Evolutionary conservation across 2,113 vertebrate genomes (phyloP).

Genomic region (Vulpes lagopus): DNA sequence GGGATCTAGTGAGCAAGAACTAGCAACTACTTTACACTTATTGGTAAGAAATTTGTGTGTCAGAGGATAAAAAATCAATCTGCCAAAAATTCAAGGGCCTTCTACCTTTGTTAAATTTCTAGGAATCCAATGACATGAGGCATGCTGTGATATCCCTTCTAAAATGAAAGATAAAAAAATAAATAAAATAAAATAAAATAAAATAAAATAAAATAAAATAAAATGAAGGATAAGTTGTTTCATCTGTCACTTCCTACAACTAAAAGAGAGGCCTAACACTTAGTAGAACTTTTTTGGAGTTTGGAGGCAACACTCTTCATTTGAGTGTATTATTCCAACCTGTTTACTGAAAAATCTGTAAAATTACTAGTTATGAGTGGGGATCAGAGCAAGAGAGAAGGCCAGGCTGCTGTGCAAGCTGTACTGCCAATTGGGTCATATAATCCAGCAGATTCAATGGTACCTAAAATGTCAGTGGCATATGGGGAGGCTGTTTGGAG

Average conservation of each 20-base stretch:
- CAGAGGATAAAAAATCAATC: not conserved
- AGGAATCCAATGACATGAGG: not conserved
- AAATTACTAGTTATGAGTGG: not conserved
- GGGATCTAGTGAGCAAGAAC: not conserved
- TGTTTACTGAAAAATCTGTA: not conserved
- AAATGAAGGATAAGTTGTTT: not conserved
- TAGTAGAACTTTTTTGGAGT: not conserved
- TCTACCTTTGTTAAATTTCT: not conserved
- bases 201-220: not conserved
- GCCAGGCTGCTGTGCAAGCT: not conserved
- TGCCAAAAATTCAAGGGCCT: not conserved
- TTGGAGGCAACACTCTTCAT: not conserved
- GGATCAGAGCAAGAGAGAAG: not conserved
- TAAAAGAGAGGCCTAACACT: not conserved
- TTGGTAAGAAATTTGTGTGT: not conserved
- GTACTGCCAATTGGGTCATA: not conserved
- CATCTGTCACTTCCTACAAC: not conserved
- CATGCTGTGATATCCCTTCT: not conserved
- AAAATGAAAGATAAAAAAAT: not conserved
- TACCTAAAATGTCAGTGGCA: not conserved
- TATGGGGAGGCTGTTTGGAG: not conserved
- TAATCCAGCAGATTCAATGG: not conserved
- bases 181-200: too few relatives aligned
- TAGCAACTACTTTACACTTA: not conserved
- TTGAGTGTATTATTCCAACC: not conserved